Conservation (phyloP, 2,888 invertebrate genomes). For the Endotricha flammealis region DNA sequence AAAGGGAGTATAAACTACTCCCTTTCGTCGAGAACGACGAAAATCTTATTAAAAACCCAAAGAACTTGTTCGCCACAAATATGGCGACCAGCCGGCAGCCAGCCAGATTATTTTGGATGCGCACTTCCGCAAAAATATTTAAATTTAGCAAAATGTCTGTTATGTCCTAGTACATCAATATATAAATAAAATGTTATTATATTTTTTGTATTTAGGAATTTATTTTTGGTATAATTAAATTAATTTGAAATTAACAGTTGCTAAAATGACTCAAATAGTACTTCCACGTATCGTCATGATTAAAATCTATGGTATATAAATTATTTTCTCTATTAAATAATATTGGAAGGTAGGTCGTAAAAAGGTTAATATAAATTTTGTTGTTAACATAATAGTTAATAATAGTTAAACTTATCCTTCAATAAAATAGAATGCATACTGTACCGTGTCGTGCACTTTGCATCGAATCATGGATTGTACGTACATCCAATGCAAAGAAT, state of each 20-base stretch:
- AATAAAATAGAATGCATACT: too few species aligned
- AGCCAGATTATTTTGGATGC: conserved; percentile 54
- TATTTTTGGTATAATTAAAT: conserved; percentile 6
- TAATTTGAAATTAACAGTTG: conserved; percentile 11
- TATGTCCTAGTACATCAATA: conserved; percentile 8
- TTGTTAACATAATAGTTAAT: too few species aligned
- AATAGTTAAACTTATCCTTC: too few species aligned
- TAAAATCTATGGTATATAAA: too few species aligned
- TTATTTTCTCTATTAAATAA: too few species aligned
- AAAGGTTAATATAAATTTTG: too few species aligned
- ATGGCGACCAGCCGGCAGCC: conserved; percentile 82
- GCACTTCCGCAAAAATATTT: conserved; percentile 54
- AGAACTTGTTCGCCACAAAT: conserved; percentile 80
- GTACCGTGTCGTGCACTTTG: too few species aligned
- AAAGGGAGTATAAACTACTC: conserved; percentile 80
- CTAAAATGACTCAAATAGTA: conserved; percentile 9
- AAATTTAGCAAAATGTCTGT: conserved; percentile 18
- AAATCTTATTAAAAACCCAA: conserved; percentile 57
- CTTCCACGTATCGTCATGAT: conserved; percentile 4
- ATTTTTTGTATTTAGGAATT: conserved; percentile 2
- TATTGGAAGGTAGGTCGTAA: too few species aligned
- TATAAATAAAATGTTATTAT: conserved; percentile 17
- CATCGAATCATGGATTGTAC: too few species aligned
- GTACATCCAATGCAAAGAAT: too few species aligned
- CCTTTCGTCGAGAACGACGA: conserved; percentile 84